Evolutionary conservation across 2,797 vertebrate genomes (phyloP), one percentile per base, ranked within the genome.

Genomic region (Pseudotriccus pelzelni): DNA sequence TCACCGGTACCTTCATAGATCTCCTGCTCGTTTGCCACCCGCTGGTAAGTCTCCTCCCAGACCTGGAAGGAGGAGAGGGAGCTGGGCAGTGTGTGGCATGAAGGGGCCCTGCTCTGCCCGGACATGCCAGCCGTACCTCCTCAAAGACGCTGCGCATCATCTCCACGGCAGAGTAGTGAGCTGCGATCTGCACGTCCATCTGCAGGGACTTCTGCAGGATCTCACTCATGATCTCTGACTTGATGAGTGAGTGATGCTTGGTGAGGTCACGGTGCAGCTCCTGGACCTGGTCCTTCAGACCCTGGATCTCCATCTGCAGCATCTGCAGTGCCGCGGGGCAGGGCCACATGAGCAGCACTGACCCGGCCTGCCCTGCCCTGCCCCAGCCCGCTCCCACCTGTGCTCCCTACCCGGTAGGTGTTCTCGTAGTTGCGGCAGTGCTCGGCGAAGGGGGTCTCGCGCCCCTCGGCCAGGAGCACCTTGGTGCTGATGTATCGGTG

Each of bases 181-280:
- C 97, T 0, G 98, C 79, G 1, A 99, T 99, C 97, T 98, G 98
- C 41, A 97, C 95, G 5, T 99, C 98, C 91, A 99, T 97, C 96
- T 98, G 98, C 92, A 99, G 97, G 18, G 99, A 99, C 60, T 98
- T 98, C 96, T 98, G 98, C 96, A 99, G 96, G 96, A 99, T 98
- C 90, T 99, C 98, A 0, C 98, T 98, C 98, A 99, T 99, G 83
- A 98, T 98, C 86, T 99, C 98, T 0, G 98, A 98, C 98, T 98
- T 99, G 97, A 99, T 99, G 96, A 99, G 98, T 0, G 99, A 98
- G 96, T 99, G 99, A 95, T 99, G 99, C 95, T 98, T 99, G 93
- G 99, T 99, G 96, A 99, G 98, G 95, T 99, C 99, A 3, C 99
- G 97, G 95, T 99, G 99, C 95, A 99, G 94, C 95, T 99, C 99